Percentiles rank a stretch among this genome's conserved stretches.
phyloP scores from a whole-genome alignment of 2,888 invertebrate species.

The Tetragnatha montana region DNA sequence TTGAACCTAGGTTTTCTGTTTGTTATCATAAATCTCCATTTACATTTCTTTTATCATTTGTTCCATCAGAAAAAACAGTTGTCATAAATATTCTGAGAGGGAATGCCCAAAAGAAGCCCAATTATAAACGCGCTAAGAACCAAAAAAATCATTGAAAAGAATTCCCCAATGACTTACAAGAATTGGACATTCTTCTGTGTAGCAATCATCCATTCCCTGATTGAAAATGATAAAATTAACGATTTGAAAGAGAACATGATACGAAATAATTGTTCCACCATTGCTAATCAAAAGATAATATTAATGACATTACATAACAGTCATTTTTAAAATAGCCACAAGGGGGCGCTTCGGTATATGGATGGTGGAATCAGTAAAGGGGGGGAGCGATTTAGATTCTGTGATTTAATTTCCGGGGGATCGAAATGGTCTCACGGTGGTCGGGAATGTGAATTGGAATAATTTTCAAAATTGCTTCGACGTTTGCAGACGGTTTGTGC shows the following conservation, averaged over 20 bases:
- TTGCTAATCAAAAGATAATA: not conserved
- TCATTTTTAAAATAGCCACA: not conserved
- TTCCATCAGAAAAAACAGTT: too few species aligned
- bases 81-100: too few species aligned
- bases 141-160: not conserved
- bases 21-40: too few species aligned
- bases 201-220: not conserved
- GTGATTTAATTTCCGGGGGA: not conserved
- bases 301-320: not conserved
- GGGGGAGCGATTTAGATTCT: not conserved
- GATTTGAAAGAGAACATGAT: not conserved
- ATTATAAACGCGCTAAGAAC: not conserved
- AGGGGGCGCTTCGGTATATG: not conserved
- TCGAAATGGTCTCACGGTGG: not conserved
- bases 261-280: not conserved
- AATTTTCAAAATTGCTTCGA: too few species aligned
- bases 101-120: not conserved
- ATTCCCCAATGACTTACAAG: not conserved
- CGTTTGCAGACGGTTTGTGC: too few species aligned
- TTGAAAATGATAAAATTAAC: not conserved
- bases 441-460: not conserved
- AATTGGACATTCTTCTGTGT: not conserved
- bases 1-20: too few species aligned
- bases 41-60: too few species aligned
- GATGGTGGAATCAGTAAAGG: not conserved